A percentile compares a stretch with the other conserved stretches of the same genome.
Conservation (phyloP, 2,113 vertebrate genomes). For the Conger conger region DNA sequence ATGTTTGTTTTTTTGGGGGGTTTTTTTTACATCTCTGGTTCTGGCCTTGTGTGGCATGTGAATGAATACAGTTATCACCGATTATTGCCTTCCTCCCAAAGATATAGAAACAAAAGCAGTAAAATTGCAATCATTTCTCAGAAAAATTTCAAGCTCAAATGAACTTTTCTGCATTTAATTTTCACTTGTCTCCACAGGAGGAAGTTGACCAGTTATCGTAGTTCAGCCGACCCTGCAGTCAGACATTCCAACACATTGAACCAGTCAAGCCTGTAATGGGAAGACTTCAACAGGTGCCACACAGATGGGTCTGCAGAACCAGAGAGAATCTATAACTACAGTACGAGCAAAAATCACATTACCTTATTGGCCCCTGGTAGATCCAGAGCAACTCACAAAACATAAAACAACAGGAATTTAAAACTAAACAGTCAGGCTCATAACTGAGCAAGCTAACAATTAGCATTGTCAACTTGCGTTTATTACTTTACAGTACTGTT, state of each 20-base stretch:
- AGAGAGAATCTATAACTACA: too few relatives aligned
- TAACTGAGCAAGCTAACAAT: too few relatives aligned
- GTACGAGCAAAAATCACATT: too few relatives aligned
- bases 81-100: neutral
- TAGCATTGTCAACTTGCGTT: too few relatives aligned
- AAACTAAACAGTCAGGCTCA: too few relatives aligned
- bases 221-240: neutral
- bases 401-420: too few relatives aligned
- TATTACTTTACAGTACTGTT: too few relatives aligned
- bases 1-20: too few relatives aligned
- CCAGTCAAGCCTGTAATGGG: neutral
- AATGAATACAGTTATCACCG: too few relatives aligned
- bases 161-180: neutral
- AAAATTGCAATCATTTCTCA: neutral
- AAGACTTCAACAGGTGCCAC: neutral
- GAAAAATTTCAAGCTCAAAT: neutral
- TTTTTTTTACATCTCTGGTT: neutral
- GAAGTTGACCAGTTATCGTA: neutral
- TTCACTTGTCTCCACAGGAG: constrained; percentile 4
- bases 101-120: neutral
- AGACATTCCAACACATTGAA: neutral
- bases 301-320: too few relatives aligned
- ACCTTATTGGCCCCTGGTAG: too few relatives aligned
- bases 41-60: neutral
- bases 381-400: too few relatives aligned